Evolutionary conservation across 2,797 vertebrate species (phyloP), one percentile per base, ranked within the genome.

Genomic region (Adelosebastes latens): DNA sequence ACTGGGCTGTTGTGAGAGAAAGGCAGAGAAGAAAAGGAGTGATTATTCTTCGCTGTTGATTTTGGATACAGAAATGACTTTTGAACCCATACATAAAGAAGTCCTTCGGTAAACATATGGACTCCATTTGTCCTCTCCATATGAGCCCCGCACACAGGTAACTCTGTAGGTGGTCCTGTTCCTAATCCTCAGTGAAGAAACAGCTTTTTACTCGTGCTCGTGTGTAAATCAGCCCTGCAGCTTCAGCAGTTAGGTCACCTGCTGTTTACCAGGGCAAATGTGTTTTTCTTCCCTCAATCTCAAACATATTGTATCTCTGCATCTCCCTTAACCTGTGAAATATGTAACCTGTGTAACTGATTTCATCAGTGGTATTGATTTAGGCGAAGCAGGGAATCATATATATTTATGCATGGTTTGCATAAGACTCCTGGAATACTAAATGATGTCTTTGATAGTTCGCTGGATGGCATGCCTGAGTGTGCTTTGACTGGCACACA

Each of bases 401-500:
- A 64, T 10, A 52, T 14, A 8, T 39, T 68, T 81, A 65, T 75
- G 72, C 22, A 34, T 70, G 55, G 78, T 79, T 87, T 76, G n/a
- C 29, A 72, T 55, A 11, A 66, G 9, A 58, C 24, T 56, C 4
- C 27, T 31, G 25, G 32, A 83, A 77, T 71, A 73, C 52, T 42
- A 71, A 85, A 76, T 60, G 1, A 79, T 81, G 61, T 66, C 11
- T 60, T 72, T 79, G 77, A 89, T 82, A 75, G 74, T 85, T 82
- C 80, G 20, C 81, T 79, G 76, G 75, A 64, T 74, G 88, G 84
- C 87, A 32, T 49, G 52, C 22, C 39, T 58, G 67, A 78, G 70
- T 87, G 65, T 75, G 73, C 75, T 86, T 82, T 88, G 88, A 92
- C 74, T 88, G 83, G 85, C 86, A 89, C 71, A 73, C 77, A 87